phyloP scores from a whole-genome alignment of 2,797 vertebrate genomes.

The Coranthus polyacanthus region DNA sequence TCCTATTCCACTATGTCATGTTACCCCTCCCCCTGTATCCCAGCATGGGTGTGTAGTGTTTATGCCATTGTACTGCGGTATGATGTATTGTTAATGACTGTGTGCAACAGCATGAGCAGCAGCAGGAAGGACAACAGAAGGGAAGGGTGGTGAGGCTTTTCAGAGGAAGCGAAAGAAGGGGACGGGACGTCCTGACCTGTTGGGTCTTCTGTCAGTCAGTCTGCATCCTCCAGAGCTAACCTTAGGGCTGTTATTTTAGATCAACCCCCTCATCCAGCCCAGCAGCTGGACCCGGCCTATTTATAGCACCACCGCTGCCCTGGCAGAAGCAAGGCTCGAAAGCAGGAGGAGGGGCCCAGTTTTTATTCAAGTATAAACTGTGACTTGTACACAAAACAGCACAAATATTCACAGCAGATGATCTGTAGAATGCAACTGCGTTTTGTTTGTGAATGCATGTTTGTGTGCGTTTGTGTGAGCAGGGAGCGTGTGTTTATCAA shows the following conservation, averaged over 20 bases:
- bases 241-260: constrained; percentile 61
- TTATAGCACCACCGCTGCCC: constrained; percentile 72
- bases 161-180: constrained; percentile 66
- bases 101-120: constrained; percentile 27
- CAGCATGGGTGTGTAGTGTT: constrained; percentile 54
- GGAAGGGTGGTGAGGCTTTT: constrained; percentile 58
- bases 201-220: constrained; percentile 69
- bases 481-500: background rate
- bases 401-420: constrained; percentile 38
- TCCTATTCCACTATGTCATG: constrained; percentile 23
- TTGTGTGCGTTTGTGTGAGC: background rate
- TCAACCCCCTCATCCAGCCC: constrained; percentile 61
- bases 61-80: constrained; percentile 53
- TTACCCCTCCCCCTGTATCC: constrained; percentile 31
- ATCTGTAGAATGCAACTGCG: background rate
- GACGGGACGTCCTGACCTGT: constrained; percentile 72
- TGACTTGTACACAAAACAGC: constrained; percentile 58
- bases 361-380: constrained; percentile 45
- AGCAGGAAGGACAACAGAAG: constrained; percentile 54
- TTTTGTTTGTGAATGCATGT: constrained; percentile 2
- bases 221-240: constrained; percentile 62
- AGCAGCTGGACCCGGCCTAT: constrained; percentile 78
- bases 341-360: constrained; percentile 48
- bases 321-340: constrained; percentile 55
- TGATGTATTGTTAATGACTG: constrained; percentile 77